Percentiles rank a stretch among this genome's conserved stretches.
phyloP scores from a whole-genome alignment of 2,888 invertebrate genomes.

The Homarus gammarus region DNA sequence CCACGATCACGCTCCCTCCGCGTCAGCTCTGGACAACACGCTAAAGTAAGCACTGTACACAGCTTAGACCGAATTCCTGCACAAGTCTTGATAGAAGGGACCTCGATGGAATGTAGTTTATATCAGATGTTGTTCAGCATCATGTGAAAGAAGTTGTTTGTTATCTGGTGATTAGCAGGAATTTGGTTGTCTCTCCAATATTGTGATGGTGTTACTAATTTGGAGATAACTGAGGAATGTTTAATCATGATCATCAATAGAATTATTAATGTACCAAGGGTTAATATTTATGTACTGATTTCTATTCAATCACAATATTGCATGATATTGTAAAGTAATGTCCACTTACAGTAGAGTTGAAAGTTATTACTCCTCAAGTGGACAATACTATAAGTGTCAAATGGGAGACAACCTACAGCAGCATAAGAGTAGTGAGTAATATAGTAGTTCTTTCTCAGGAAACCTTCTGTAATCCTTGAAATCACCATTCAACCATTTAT shows the following conservation, averaged over 20 bases:
- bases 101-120: background rate
- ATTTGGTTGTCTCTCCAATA: conserved; percentile 6
- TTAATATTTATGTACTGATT: too few species aligned
- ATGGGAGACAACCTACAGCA: background rate
- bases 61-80: conserved; percentile 12
- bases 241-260: too few species aligned
- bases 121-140: background rate
- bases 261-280: too few species aligned
- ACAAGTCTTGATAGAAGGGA: background rate
- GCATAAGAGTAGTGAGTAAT: background rate
- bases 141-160: background rate
- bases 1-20: conserved; percentile 76
- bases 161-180: background rate
- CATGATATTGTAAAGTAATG: background rate
- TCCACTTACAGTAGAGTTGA: background rate
- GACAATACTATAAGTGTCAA: background rate
- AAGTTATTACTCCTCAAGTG: background rate
- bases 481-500: background rate
- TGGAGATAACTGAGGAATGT: too few species aligned
- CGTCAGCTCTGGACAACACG: conserved; percentile 77
- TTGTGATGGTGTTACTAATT: background rate
- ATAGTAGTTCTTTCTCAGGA: background rate
- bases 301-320: background rate
- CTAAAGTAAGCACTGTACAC: conserved; percentile 68
- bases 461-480: conserved; percentile 2